Percentiles rank a stretch among this genome's conserved stretches.
Conservation (phyloP, 53 echinoderm and acorn worm genomes). For the Paelopatides confundens region DNA sequence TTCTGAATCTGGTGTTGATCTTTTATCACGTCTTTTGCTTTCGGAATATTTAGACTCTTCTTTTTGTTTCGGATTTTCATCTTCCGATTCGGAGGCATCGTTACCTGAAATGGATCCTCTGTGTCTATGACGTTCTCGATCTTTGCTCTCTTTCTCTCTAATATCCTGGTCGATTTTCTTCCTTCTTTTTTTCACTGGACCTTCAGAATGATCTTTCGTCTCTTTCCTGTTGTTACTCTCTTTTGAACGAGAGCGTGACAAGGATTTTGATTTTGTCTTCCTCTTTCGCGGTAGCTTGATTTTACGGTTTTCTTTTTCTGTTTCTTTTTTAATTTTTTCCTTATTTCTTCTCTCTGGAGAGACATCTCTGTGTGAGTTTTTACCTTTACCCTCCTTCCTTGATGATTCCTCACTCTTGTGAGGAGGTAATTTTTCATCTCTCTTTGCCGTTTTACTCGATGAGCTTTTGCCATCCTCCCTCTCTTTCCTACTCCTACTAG, state of each 20-base stretch:
- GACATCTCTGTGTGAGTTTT: not conserved
- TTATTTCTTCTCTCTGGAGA: not conserved
- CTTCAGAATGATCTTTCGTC: not conserved
- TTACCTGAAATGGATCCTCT: not conserved
- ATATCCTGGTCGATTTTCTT: not conserved
- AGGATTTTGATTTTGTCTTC: not conserved
- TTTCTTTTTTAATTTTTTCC: not conserved
- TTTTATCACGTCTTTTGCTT: not conserved
- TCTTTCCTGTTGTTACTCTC: not conserved
- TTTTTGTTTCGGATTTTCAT: not conserved
- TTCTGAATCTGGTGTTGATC: not conserved
- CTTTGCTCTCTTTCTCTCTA: not conserved
- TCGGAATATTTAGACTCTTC: not conserved
- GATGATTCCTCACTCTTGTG: not conserved
- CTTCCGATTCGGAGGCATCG: not conserved
- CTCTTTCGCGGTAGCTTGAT: not conserved
- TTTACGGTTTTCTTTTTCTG: not conserved
- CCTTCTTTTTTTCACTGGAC: not conserved
- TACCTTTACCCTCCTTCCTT: not conserved
- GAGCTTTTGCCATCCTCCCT: not conserved
- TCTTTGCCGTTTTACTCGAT: not conserved
- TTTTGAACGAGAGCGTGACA: not conserved
- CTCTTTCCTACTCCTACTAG: not conserved
- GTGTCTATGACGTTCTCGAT: not conserved
- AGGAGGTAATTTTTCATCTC: not conserved